Conservation (phyloP, 2,888 invertebrate species). For the Griposia aprilina region DNA sequence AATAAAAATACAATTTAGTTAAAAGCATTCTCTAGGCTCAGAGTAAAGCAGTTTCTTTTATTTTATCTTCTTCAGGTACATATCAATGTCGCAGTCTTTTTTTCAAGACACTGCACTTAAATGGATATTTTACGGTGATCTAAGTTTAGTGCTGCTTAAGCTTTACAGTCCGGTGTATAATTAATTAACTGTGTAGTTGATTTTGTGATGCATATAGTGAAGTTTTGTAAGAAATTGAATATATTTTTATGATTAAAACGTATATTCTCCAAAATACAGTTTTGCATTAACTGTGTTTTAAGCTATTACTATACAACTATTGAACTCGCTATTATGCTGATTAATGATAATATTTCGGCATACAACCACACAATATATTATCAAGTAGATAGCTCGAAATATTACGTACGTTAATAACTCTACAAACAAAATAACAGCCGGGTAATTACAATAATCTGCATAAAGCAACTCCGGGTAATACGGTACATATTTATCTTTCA, state of each 20-base stretch:
- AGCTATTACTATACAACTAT: background rate
- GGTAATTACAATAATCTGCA: constrained; percentile 39
- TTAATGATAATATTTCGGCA: background rate
- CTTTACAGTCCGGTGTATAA: background rate
- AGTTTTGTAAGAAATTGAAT: background rate
- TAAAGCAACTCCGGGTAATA: constrained; percentile 34
- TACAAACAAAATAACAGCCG: constrained; percentile 25
- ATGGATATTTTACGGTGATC: constrained; percentile 13
- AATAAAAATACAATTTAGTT: constrained; percentile 69
- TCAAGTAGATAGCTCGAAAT: background rate
- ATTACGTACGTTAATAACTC: constrained; percentile 26
- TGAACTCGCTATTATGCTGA: background rate
- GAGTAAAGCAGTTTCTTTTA: constrained; percentile 48
- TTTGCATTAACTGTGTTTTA: background rate
- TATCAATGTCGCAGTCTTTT: constrained; percentile 42
- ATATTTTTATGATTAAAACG: background rate
- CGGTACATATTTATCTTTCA: constrained; percentile 57
- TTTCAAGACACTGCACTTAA: constrained; percentile 23
- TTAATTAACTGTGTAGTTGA: constrained; percentile 3
- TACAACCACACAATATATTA: background rate
- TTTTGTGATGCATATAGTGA: constrained; percentile 6
- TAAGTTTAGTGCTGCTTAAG: constrained; percentile 24
- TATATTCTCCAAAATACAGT: too few relatives aligned
- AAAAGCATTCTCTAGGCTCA: constrained; percentile 59
- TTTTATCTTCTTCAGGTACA: constrained; percentile 53